phyloP scores from a whole-genome alignment of 2,113 vertebrate species.

The Pionites leucogaster region DNA sequence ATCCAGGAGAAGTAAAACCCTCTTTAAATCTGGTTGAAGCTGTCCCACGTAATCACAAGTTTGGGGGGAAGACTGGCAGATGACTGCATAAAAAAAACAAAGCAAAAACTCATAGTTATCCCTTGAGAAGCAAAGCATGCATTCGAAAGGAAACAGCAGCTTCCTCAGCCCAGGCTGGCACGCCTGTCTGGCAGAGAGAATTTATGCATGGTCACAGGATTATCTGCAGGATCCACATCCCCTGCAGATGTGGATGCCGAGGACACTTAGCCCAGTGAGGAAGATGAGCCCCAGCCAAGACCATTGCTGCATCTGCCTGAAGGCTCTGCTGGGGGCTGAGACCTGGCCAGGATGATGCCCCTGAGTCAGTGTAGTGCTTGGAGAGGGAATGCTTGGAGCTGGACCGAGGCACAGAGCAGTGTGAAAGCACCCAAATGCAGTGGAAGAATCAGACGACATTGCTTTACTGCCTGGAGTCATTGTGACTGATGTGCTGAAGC shows the following conservation, averaged over 20 bases:
- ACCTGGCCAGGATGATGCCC: neutral
- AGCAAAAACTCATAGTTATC: neutral
- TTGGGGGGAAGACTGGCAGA: neutral
- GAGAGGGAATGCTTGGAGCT: neutral
- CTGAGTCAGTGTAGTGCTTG: neutral
- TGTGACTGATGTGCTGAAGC: neutral
- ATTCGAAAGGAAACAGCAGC: neutral
- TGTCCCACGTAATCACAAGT: neutral
- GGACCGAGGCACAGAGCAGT: neutral
- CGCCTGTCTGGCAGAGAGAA: neutral
- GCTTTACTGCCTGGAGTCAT: fast-evolving
- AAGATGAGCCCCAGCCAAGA: neutral
- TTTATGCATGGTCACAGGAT: neutral
- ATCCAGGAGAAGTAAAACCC: neutral
- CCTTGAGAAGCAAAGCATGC: neutral
- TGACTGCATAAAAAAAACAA: neutral
- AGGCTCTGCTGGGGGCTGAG: neutral
- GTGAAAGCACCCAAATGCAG: neutral
- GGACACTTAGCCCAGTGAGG: neutral
- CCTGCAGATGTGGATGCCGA: neutral
- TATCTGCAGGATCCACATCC: no score
- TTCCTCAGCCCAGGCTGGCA: neutral
- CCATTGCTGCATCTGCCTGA: neutral
- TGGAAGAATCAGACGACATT: fast-evolving
- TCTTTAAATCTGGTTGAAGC: neutral